Evolutionary conservation across 1,140 invertebrate species (phyloP), one percentile per base, ranked within the genome.

Genomic region (Lethocerus indicus): DNA sequence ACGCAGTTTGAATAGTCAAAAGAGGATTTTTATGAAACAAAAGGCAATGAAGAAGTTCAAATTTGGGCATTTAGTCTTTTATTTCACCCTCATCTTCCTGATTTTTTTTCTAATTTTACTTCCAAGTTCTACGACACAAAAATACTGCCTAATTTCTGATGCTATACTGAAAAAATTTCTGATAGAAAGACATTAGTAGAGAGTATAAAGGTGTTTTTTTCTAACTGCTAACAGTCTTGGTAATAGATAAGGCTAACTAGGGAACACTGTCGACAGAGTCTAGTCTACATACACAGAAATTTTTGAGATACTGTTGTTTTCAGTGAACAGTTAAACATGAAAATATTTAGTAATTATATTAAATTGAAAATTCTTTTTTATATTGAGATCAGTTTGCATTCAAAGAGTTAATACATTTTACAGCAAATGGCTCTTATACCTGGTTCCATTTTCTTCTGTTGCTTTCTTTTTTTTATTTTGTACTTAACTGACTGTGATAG

Each of bases 111-210:
- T n/a, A n/a, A n/a, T n/a, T n/a, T n/a, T n/a, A n/a, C n/a, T n/a
- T 13, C 21, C 16, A 18, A 20, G 16, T 39, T 39, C 21, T 39
- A 6, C 3, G 21, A 39, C 3, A n/a, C 36, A 3, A 18, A 4
- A 4, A 13, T 4, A 39, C 16, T 4, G 13, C 16, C 16, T 39
- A 39, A 39, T 18, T 4, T n/a, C 36, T n/a, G 16, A 39, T 18
- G 21, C 21, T 4, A 39, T 39, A 39, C 13, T n/a, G 26, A 48
- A 39, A 32, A 48, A 26, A 39, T 28, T 20, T 24, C 26, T 18
- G 27, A 47, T 43, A 51, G 50, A 51, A 51, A 51, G 50, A 51
- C 50, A 39, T 51, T 20, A 51, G n/a, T n/a, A 47, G 50, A 51
- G 50, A 51, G 21, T 46, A 44, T 51, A 36, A 29, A 50, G 49